These are phyloP conservation scores for Drosophila algonquin DNA, from an alignment of 2,888 invertebrate species.

Conservation along the genomic window DNA sequence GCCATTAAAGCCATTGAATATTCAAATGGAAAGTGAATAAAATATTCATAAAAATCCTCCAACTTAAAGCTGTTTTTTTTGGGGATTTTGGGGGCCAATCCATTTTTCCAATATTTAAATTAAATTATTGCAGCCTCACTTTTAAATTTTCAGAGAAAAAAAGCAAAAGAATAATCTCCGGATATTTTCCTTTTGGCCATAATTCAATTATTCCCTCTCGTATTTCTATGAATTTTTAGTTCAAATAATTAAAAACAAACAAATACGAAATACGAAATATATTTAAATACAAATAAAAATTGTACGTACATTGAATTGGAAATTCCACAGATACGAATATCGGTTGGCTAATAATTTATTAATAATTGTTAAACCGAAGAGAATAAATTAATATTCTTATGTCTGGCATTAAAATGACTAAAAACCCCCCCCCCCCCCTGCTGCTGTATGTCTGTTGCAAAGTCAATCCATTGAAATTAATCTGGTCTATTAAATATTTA, in stretches of 20 bases:
- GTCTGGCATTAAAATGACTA: constrained; percentile 47
- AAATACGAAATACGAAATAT: background rate
- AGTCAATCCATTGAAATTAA: constrained; percentile 69
- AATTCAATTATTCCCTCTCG: constrained; percentile 31
- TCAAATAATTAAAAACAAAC: constrained; percentile 35
- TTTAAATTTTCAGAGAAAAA: constrained; percentile 16
- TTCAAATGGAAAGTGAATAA: constrained; percentile 9
- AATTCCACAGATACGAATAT: background rate
- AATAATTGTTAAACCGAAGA: constrained; percentile 35
- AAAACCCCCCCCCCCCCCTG: background rate
- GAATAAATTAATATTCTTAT: constrained; percentile 53
- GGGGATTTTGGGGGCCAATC: constrained; percentile 9
- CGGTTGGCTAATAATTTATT: constrained; percentile 14
- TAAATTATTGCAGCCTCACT: constrained; percentile 15
- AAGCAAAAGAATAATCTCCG: constrained; percentile 16
- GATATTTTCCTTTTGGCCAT: constrained; percentile 40
- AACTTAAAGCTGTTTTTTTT: constrained; percentile 20
- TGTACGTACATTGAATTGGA: background rate
- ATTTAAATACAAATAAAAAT: constrained; percentile 29
- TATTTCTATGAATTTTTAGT: constrained; percentile 15
- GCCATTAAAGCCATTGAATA: background rate
- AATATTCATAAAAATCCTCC: constrained; percentile 23
- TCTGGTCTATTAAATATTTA: constrained; percentile 75
- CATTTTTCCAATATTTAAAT: constrained; percentile 29
- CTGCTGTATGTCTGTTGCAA: constrained; percentile 27